phyloP scores from a whole-genome alignment of 2,888 invertebrate species.

The Idaea dimidiata region DNA sequence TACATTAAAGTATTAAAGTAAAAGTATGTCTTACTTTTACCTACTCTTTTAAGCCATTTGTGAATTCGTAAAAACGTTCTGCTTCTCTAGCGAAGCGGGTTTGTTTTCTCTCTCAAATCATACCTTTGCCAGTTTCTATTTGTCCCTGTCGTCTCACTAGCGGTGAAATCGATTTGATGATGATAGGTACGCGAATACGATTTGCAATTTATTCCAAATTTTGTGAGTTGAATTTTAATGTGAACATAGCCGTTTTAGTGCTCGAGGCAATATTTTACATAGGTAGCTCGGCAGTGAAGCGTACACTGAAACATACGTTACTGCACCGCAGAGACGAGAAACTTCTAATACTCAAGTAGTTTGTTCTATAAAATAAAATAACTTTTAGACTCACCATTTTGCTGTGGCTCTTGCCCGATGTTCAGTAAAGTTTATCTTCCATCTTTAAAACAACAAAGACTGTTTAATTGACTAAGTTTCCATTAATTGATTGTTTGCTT shows the following conservation, averaged over 20 bases:
- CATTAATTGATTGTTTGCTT: neutral
- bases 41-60: constrained; percentile 3
- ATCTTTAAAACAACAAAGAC: constrained; percentile 11
- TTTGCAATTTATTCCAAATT: constrained; percentile 60
- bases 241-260: constrained; percentile 22
- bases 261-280: constrained; percentile 35
- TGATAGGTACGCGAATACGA: constrained; percentile 53
- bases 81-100: constrained; percentile 17
- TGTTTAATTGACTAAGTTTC: neutral
- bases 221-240: constrained; percentile 60
- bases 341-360: constrained; percentile 26
- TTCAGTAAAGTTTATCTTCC: constrained; percentile 6
- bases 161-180: constrained; percentile 61
- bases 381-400: constrained; percentile 20
- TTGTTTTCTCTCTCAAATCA: constrained; percentile 47
- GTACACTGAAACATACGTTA: constrained; percentile 37
- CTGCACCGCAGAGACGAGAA: constrained; percentile 32
- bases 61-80: constrained; percentile 40
- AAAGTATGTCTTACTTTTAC: too few relatives aligned
- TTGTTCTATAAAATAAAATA: constrained; percentile 25
- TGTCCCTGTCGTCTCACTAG: constrained; percentile 40
- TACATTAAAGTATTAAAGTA: too few relatives aligned
- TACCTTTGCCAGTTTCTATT: constrained; percentile 48
- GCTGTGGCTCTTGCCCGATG: constrained; percentile 25
- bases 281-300: constrained; percentile 34